Base-by-base conservation (phyloP, 2,888 invertebrate species). In the Odontomyia ornata region DNA sequence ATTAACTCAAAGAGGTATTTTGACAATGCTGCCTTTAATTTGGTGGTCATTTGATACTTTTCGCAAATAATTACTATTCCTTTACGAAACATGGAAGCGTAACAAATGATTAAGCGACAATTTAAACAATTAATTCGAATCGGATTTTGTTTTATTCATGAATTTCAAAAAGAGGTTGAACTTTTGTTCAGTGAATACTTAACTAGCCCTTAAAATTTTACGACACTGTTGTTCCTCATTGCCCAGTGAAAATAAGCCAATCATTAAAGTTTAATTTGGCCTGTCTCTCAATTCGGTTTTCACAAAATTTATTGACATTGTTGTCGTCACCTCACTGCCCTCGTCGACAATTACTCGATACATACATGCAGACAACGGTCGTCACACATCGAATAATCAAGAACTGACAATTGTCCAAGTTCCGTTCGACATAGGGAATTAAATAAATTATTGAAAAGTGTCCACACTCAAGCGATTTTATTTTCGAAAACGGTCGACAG, bases 181-280 rank as follows among this genome's bases (percentile, higher is more conserved):
- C n/a, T n/a, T n/a, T n/a, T n/a, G n/a, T n/a, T n/a, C n/a, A n/a
- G n/a, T n/a, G n/a, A n/a, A n/a, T n/a, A n/a, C n/a, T n/a, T n/a
- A n/a, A n/a, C n/a, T n/a, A n/a, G n/a, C n/a, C n/a, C n/a, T n/a
- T n/a, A n/a, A n/a, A n/a, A n/a, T n/a, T 36, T 36, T 36, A 36
- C 36, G 36, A 36, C 36, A 9, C n/a, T n/a, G 36, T 5, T 36
- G 9, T 36, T 36, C 36, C 25, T 60, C 27, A 4, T 57, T 57
- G 13, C 62, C 23, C 27, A 11, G 1, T 27, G 4, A 1, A 27
- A 25, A n/a, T 62, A 3, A 25, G 62, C 15, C 21, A 46, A 43
- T 69, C 69, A 69, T 69, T 69, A 69, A 69, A 69, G 13, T 21
- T 69, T 46, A 23, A 69, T 46, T 69, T 69, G 4, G 13, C 21